These are phyloP conservation scores for Smutsia temminckii DNA, from an alignment of 2,797 vertebrate species.

Conservation along the genomic window DNA sequence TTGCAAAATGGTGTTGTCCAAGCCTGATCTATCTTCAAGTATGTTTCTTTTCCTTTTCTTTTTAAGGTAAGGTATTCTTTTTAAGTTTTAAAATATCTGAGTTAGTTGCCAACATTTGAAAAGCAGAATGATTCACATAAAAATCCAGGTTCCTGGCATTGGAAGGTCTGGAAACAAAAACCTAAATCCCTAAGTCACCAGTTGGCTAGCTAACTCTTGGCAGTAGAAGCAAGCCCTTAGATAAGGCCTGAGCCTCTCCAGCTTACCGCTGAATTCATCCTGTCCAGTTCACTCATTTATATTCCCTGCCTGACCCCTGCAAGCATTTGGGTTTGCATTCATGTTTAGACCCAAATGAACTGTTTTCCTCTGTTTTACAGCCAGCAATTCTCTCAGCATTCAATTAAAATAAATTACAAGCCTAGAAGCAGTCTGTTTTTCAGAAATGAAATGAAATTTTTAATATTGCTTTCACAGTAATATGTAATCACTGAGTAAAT, in stretches of 20 bases:
- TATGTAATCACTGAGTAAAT: conserved; percentile 56
- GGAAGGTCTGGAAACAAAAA: background rate
- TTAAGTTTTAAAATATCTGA: background rate
- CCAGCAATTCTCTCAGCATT: conserved; percentile 55
- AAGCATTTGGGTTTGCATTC: background rate
- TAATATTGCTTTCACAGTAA: conserved; percentile 55
- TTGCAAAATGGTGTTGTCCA: background rate
- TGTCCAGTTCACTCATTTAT: background rate
- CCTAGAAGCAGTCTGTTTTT: conserved; percentile 43
- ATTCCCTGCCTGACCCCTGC: background rate
- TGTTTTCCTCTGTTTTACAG: conserved; percentile 50
- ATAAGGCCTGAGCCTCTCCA: background rate
- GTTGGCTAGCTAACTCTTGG: background rate
- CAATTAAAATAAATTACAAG: conserved; percentile 71
- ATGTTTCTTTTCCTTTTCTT: background rate
- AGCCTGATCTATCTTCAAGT: background rate
- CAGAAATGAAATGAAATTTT: conserved; percentile 61
- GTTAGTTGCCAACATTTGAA: background rate
- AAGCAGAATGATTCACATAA: background rate
- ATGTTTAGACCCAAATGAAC: conserved; percentile 40
- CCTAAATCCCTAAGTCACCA: background rate
- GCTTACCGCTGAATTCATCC: background rate
- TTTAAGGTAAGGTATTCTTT: background rate
- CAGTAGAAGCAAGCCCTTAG: background rate
- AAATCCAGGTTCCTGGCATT: background rate